Base-by-base conservation (phyloP, 2,113 vertebrate genomes). In the Meriones unguiculatus region DNA sequence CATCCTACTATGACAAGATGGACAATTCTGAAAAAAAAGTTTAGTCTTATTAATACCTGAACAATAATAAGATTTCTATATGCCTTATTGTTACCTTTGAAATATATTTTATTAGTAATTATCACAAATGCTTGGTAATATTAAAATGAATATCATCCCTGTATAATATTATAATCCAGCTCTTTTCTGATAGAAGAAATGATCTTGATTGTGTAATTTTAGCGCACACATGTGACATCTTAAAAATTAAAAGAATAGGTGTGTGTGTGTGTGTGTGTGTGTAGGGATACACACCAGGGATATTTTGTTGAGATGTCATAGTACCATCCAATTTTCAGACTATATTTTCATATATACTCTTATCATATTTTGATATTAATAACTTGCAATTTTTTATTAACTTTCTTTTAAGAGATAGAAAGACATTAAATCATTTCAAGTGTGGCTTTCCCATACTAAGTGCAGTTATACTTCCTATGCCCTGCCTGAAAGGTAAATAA, bases 11-110 rank as follows among this genome's bases (percentile, higher is more conserved):
- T 32, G 17, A 52, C 8, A 82, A 93, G 57, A 62, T 59, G 5
- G 20, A 7, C 10, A 72, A 38, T 77, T 93, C 62, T 91, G 35
- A 22, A 65, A 87, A 87, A 89, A 78, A n/a, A 1, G 0, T 41
- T 86, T 25, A 59, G 86, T 54, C 3, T 32, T 86, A 89, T 65
- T 90, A 94, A 62, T 69, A 81, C 11, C 5, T 62, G 7, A 75
- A 87, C 14, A 69, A 93, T 57, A 38, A 93, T 75, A 50, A 57
- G 18, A 82, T 20, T 84, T 10, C 0, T 76, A 41, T 75, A 85
- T 78, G 46, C 25, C 89, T 91, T 81, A 86, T 93, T 89, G 5
- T 2, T 87, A 12, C 25, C n/a, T 90, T 84, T n/a, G 94, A 91
- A 54, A 81, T 72, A n/a, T 25, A 81, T 15, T 64, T 91, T 24